Base-by-base conservation (phyloP, 2,113 vertebrate species). In the Crocuta crocuta region DNA sequence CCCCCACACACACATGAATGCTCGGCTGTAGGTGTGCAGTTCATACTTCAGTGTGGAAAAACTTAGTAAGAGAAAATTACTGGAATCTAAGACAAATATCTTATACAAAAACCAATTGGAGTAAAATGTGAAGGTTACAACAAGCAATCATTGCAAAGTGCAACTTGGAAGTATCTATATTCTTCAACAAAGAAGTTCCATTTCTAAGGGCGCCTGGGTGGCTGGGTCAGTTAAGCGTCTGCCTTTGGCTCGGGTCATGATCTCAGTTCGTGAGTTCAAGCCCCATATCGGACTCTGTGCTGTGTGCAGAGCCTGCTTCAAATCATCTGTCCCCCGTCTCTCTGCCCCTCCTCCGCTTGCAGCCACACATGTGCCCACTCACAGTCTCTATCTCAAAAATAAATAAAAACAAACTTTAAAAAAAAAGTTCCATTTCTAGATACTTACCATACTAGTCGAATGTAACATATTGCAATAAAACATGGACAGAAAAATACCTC, bases 111-210 rank as follows among this genome's bases (percentile, higher is more conserved):
- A 50, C 23, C 45, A 89, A 24, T 39, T 23, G 53, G 5, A 43
- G 26, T 48, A 6, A 48, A 74, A 92, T 2, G 4, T 2, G 16
- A 89, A 73, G 53, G 17, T 24, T 11, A 66, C 66, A 61, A 26
- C 43, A 82, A 71, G 26, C 33, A 16, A 33, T 11, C 7, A 28
- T 10, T 55, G 48, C 2, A 35, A 21, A 76, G 10, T 21, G 33
- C 48, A 43, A 12, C 2, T 0, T 45, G 28, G n/a, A 70, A 53
- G 17, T 0, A 35, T 0, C 39, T 23, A 2, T 21, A 9, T 61
- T 23, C 58, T 61, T 61, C 7, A 2, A 61, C 19, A 21, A 61
- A 23, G 58, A 61, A 23, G 21, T 61, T 61, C 58, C 58, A 61
- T 61, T 23, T 61, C 39, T 43, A 43, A 6, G 39, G 35, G 3